Percentiles rank a stretch among this genome's conserved stretches.
These are phyloP conservation scores for Leptobrachium ailaonicum DNA, from an alignment of 2,113 vertebrate genomes.

Conservation along the genomic window DNA sequence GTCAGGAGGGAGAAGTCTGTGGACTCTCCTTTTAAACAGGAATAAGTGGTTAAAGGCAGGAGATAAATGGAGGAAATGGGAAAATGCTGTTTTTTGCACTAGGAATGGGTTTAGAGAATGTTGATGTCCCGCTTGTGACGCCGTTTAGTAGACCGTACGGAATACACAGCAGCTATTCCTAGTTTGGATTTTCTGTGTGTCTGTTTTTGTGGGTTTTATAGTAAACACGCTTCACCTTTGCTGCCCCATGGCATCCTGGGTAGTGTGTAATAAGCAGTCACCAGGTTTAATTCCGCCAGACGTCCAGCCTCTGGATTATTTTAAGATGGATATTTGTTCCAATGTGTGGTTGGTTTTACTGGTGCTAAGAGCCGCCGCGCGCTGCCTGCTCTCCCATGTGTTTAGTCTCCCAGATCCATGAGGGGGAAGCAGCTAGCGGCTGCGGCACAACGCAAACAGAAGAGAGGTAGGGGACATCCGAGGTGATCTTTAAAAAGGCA, in stretches of 20 bases:
- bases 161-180: too few species aligned
- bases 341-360: conserved; percentile 40
- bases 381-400: conserved; percentile 22
- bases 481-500: conserved; percentile 33
- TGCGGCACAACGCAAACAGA: conserved; percentile 5
- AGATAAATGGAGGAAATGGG: too few species aligned
- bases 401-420: conserved; percentile 28
- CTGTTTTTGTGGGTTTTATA: too few species aligned
- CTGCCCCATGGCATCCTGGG: conserved; percentile 7
- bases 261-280: not conserved
- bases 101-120: too few species aligned
- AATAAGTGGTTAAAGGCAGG: too few species aligned
- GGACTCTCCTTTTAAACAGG: too few species aligned
- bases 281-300: not conserved
- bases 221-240: not conserved
- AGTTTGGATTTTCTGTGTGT: too few species aligned
- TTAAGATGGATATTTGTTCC: conserved; percentile 40
- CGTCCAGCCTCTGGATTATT: conserved; percentile 19
- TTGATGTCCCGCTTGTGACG: too few species aligned
- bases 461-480: conserved; percentile 8
- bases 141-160: too few species aligned
- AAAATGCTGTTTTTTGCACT: too few species aligned
- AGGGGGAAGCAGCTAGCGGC: conserved; percentile 8
- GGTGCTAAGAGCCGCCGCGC: conserved; percentile 14
- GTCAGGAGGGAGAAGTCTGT: too few species aligned